Percentiles rank a stretch among this genome's conserved stretches.
Conservation (phyloP, 1,140 invertebrate genomes). For the Papilio polyxenes region DNA sequence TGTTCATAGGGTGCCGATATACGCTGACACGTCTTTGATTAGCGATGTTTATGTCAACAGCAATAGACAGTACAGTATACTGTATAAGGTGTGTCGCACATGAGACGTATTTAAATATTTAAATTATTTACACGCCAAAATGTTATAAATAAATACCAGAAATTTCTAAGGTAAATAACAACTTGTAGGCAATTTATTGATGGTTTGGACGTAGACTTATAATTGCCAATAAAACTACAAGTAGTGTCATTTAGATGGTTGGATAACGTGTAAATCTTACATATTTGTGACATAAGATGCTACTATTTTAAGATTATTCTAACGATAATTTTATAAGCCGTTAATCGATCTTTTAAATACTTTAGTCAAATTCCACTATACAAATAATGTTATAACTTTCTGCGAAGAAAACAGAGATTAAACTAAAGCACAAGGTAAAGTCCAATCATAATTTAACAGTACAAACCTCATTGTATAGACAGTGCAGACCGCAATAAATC, state of each 20-base stretch:
- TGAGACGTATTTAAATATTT: background rate
- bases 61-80: background rate
- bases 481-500: slow-evolving; percentile 66
- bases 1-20: slow-evolving; percentile 17
- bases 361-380: background rate
- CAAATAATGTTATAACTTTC: slow-evolving; percentile 18
- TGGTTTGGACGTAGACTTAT: background rate
- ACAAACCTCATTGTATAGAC: slow-evolving; percentile 57
- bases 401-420: slow-evolving; percentile 3
- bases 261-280: background rate
- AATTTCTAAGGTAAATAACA: slow-evolving; percentile 3
- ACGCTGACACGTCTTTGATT: slow-evolving; percentile 21
- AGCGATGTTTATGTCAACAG: background rate
- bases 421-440: slow-evolving; percentile 42
- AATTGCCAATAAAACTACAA: background rate
- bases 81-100: background rate
- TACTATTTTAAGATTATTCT: background rate
- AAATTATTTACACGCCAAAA: background rate
- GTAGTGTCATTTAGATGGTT: slow-evolving; percentile 1
- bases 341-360: slow-evolving; percentile 11
- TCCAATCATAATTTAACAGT: slow-evolving; percentile 41
- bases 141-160: background rate
- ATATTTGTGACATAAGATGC: slow-evolving; percentile 15
- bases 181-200: slow-evolving; percentile 22
- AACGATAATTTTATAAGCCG: slow-evolving; percentile 4